Evolutionary conservation across 2,113 vertebrate species (phyloP).

Genomic region (Heloderma charlesbogerti): DNA sequence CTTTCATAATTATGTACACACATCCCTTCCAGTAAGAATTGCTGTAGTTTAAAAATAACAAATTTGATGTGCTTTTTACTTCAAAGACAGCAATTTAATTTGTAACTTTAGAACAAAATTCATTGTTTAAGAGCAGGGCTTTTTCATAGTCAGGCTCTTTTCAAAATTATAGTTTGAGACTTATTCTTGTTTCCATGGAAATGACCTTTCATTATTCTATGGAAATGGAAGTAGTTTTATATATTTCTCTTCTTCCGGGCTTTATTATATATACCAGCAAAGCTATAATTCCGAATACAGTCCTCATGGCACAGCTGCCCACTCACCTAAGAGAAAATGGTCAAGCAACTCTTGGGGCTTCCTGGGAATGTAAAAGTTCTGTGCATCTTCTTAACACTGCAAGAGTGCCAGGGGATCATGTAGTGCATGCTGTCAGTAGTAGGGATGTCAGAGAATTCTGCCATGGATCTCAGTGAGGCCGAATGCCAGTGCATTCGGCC

Average conservation of each 20-base stretch:
- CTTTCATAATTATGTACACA: constrained; percentile 45
- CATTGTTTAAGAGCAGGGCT: constrained; percentile 50
- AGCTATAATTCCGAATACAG: constrained; percentile 68
- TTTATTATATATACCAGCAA: constrained; percentile 72
- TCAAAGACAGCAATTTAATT: constrained; percentile 49
- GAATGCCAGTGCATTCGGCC: no score
- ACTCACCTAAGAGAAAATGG: constrained; percentile 56
- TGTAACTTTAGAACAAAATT: constrained; percentile 64
- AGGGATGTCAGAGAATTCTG: no score
- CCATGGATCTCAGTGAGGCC: no score
- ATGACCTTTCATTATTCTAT: constrained; percentile 75
- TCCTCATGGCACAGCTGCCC: constrained; percentile 56
- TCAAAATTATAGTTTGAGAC: constrained; percentile 70
- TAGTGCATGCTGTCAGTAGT: constrained; percentile 50
- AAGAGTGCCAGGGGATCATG: constrained; percentile 49
- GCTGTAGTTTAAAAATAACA: constrained; percentile 37
- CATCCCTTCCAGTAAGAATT: constrained; percentile 22
- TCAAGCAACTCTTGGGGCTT: constrained; percentile 46
- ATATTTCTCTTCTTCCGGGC: constrained; percentile 74
- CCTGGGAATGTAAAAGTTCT: constrained; percentile 46
- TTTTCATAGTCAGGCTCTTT: constrained; percentile 62
- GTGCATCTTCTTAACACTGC: constrained; percentile 46
- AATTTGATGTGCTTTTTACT: constrained; percentile 47
- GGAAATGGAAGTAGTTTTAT: constrained; percentile 75
- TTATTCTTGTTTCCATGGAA: constrained; percentile 75